Evolutionary conservation across 2,113 vertebrate genomes (phyloP).

Genomic region (Emydocephalus ijimae): DNA sequence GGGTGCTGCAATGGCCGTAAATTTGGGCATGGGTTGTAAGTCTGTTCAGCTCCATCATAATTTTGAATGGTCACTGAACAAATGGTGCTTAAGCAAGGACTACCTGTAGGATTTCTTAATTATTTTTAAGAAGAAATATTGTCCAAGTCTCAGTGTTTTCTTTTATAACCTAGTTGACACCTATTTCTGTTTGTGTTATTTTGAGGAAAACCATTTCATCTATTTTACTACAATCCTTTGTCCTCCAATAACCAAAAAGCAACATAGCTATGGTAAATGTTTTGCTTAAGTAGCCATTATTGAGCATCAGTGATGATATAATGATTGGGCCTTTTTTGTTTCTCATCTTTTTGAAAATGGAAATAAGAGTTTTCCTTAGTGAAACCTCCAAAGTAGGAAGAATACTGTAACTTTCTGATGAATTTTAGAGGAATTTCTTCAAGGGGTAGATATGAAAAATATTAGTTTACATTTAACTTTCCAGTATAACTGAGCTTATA

Average conservation of each 20-base stretch:
- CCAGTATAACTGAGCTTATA: slow-evolving; percentile 1
- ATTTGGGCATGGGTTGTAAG: neutral
- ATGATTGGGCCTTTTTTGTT: neutral
- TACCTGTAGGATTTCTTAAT: neutral
- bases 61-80: neutral
- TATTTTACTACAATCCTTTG: neutral
- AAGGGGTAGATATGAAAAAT: slow-evolving; percentile 1
- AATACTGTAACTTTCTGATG: neutral
- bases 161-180: neutral
- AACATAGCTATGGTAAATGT: neutral
- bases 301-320: neutral
- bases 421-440: neutral
- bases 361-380: neutral
- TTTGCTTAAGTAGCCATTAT: neutral
- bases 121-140: neutral
- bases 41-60: neutral
- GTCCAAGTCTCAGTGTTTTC: neutral
- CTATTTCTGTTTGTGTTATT: neutral
- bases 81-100: neutral
- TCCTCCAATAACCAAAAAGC: neutral
- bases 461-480: neutral
- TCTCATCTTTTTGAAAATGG: neutral
- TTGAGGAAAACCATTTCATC: neutral
- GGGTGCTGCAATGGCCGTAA: neutral
- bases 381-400: neutral